Base-by-base conservation (phyloP, 2,888 invertebrate genomes). In the Eilema caniola region DNA sequence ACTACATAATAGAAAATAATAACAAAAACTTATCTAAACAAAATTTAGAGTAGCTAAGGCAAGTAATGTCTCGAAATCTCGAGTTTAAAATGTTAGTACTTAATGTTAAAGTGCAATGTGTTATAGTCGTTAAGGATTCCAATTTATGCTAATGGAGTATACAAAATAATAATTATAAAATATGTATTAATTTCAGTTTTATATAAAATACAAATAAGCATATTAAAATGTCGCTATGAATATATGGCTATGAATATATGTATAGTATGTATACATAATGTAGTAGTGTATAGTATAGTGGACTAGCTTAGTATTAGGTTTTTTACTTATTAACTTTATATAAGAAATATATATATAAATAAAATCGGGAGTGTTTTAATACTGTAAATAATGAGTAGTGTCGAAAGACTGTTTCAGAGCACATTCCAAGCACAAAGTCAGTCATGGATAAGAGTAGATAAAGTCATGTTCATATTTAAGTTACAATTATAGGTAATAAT, bases 211-310 rank as follows among this genome's bases (percentile, higher is more conserved):
- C 5, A 64, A 53, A 20, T 28, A 41, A 41, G 28, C n/a, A 66
- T 62, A 41, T 53, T 41, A 61, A 70, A 56, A 61, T 57, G 66
- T 37, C 76, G 80, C 82, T 80, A 82, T 82, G 82, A 82, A 75
- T 79, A 71, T 61, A 71, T 37, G 79, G 80, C 82, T 80, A 82
- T 82, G 82, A 82, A 75, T 79, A 71, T 61, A 71, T 72, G 56
- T 72, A 69, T 66, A 66, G 20, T 80, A 82, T 81, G 80, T 80
- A 75, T 79, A 71, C 57, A 71, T 70, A 47, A 69, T 62, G n/a
- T 60, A 60, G 57, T 80, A 77, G 71, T 62, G 67, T 41, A 25
- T 60, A 60, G 31, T 53, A 53, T 53, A 61, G 66, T 80, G 73
- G 79, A 63, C 56, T 72, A 80, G 65, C 70, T 69, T 76, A 81